Percentiles rank a stretch among this genome's conserved stretches.
Conservation (phyloP, 2,113 vertebrate species). For the Strigops habroptila region DNA sequence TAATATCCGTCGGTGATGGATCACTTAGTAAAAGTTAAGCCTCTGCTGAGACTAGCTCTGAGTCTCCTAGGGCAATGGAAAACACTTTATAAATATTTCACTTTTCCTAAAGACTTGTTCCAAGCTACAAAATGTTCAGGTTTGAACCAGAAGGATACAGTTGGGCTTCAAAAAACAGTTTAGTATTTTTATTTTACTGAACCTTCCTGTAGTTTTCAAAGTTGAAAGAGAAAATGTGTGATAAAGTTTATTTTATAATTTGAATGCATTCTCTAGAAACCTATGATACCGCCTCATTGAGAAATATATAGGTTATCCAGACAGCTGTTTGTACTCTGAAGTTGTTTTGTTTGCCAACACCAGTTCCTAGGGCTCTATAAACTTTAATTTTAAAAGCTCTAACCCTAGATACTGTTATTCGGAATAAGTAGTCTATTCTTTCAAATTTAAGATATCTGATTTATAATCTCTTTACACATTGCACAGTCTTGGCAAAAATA, state of each 20-base stretch:
- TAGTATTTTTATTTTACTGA: neutral
- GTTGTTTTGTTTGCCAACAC: neutral
- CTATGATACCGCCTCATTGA: neutral
- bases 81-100: conserved; percentile 39
- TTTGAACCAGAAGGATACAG: neutral
- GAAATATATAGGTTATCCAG: neutral
- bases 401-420: neutral
- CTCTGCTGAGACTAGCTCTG: conserved; percentile 2
- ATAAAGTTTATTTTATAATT: neutral
- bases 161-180: neutral
- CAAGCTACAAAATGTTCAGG: neutral
- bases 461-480: neutral
- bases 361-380: neutral
- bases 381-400: neutral
- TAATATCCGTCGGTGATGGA: neutral
- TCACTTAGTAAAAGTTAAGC: conserved; percentile 24
- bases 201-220: neutral
- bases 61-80: neutral
- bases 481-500: neutral
- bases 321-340: neutral
- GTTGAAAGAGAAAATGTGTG: neutral
- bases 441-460: neutral
- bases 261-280: neutral
- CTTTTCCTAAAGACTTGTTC: neutral
- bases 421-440: neutral